phyloP scores from a whole-genome alignment of 2,797 vertebrate species.

The Chaenodraco wilsoni region DNA sequence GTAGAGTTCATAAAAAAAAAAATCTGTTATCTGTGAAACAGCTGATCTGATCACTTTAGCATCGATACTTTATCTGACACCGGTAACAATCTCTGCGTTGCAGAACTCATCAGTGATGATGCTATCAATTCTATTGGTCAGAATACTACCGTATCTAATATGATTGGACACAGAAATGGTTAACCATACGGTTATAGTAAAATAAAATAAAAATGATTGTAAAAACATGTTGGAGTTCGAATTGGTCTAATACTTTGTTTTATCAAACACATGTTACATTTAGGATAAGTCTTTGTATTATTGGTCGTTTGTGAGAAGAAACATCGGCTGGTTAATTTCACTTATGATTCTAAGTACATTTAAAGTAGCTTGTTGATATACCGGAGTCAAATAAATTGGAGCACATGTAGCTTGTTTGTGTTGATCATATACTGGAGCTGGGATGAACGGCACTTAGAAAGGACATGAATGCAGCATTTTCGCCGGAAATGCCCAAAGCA shows the following conservation, averaged over 20 bases:
- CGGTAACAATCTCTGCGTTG: too few relatives aligned
- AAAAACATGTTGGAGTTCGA: background rate
- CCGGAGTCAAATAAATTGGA: background rate
- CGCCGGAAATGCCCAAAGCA: background rate
- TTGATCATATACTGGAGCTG: background rate
- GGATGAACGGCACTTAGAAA: background rate
- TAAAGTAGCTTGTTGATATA: too few relatives aligned
- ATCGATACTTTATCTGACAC: background rate
- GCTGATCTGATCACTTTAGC: background rate
- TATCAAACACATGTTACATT: background rate
- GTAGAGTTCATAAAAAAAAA: rapidly evolving
- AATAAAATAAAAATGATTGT: background rate
- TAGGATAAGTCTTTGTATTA: background rate
- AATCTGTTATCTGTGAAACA: background rate
- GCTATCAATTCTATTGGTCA: slow-evolving; percentile 45
- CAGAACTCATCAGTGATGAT: background rate
- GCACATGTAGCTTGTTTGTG: background rate
- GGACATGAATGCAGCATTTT: slow-evolving; percentile 24
- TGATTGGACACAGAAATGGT: slow-evolving; percentile 39
- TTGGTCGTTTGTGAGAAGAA: background rate
- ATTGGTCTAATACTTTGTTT: background rate
- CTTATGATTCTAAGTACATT: background rate
- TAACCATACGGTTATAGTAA: rapidly evolving
- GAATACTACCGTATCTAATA: background rate
- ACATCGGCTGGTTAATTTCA: background rate